phyloP scores from a whole-genome alignment of 2,797 vertebrate genomes.

The Coccyzus lansbergi region DNA sequence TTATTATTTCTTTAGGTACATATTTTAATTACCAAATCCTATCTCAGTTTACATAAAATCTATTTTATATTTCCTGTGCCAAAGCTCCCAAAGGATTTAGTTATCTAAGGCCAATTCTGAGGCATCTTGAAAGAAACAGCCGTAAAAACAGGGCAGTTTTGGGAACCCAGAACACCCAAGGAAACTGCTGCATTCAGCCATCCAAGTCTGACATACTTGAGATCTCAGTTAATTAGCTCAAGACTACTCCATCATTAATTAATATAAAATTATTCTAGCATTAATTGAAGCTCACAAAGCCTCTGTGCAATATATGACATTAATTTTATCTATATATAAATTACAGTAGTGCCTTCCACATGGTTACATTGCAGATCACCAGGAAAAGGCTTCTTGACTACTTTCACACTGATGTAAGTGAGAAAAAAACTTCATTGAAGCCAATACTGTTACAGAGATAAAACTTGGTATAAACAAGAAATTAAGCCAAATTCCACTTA shows the following conservation, averaged over 20 bases:
- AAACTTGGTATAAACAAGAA: background rate
- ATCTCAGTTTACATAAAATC: background rate
- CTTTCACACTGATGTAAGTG: background rate
- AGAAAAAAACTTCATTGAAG: background rate
- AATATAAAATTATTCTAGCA: conserved; percentile 24
- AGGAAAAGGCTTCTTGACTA: background rate
- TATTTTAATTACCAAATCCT: background rate
- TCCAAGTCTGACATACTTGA: background rate
- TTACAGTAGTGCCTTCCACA: conserved; percentile 4
- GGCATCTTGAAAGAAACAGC: background rate
- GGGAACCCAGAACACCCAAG: background rate
- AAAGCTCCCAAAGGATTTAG: background rate
- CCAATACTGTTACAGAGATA: background rate
- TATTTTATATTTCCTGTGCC: background rate
- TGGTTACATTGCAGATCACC: background rate
- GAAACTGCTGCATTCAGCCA: background rate
- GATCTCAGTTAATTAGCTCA: conserved; percentile 27
- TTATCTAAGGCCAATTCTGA: background rate
- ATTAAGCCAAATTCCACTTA: background rate
- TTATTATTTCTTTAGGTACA: background rate
- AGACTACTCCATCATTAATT: background rate
- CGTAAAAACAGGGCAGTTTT: background rate
- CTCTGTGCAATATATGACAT: background rate
- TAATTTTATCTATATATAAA: conserved; percentile 21
- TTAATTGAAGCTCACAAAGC: conserved; percentile 39